These are phyloP conservation scores for Rhynchonema sp. DNA, from an alignment of 2,888 invertebrate species.

Conservation along the genomic window DNA sequence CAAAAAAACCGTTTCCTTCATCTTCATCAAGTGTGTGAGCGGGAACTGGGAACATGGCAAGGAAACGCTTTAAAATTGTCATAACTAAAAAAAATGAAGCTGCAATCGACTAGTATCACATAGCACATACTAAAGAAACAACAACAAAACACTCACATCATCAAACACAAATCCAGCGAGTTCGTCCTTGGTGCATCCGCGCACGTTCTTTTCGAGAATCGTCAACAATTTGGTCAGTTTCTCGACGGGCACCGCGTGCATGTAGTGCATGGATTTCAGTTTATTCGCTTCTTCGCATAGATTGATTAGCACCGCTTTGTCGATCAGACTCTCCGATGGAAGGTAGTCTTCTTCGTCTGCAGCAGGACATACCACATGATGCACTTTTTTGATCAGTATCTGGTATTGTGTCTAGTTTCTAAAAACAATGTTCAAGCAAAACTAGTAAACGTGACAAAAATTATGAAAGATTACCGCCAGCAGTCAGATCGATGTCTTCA, in stretches of 20 bases:
- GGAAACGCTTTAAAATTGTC: too few relatives aligned
- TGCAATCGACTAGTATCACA: too few relatives aligned
- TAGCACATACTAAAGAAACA: too few relatives aligned
- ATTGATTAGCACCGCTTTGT: slow-evolving; percentile 64
- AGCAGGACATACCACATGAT: neutral
- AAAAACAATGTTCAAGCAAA: neutral
- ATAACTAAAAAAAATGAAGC: too few relatives aligned
- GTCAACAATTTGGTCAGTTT: slow-evolving; percentile 70
- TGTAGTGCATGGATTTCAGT: slow-evolving; percentile 69
- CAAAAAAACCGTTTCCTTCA: too few relatives aligned
- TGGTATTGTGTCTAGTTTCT: too few relatives aligned
- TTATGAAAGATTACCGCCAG: too few relatives aligned
- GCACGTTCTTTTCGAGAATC: slow-evolving; percentile 79
- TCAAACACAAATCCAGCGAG: slow-evolving; percentile 40
- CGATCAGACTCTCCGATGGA: slow-evolving; percentile 61
- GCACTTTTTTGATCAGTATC: too few relatives aligned
- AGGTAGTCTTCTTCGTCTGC: slow-evolving; percentile 50
- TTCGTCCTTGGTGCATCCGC: slow-evolving; percentile 54
- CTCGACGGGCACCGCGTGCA: slow-evolving; percentile 74
- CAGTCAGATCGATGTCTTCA: slow-evolving; percentile 61
- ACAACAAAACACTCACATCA: slow-evolving; percentile 14
- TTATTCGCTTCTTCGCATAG: slow-evolving; percentile 51
- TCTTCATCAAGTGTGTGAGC: too few relatives aligned
- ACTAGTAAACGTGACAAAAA: neutral
- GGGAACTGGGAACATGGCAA: too few relatives aligned